These are phyloP conservation scores for Lagodon rhomboides DNA, from an alignment of 2,797 vertebrate genomes.

Conservation along the genomic window DNA sequence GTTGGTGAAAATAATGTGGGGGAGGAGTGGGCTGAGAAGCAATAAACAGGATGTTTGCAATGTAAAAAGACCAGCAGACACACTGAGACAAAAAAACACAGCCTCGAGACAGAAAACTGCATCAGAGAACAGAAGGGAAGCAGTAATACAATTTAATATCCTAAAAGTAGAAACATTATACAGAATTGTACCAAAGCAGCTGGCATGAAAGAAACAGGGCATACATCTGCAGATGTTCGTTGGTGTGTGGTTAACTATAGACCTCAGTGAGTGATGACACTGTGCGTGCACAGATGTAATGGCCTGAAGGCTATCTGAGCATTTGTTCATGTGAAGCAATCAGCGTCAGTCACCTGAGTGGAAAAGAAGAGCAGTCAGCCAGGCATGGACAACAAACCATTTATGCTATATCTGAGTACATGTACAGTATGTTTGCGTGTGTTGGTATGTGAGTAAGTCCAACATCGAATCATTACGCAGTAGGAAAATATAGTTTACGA, in stretches of 20 bases:
- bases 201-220: conserved; percentile 12
- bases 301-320: conserved; percentile 47
- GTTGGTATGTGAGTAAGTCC: background rate
- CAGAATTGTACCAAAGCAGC: background rate
- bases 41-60: conserved; percentile 66
- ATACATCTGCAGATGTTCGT: conserved; percentile 24
- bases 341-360: conserved; percentile 52
- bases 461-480: background rate
- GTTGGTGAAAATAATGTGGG: conserved; percentile 60
- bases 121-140: conserved; percentile 44
- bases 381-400: conserved; percentile 37
- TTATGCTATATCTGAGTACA: conserved; percentile 10
- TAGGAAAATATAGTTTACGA: background rate
- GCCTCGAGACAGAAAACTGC: conserved; percentile 54
- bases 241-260: conserved; percentile 23
- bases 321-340: conserved; percentile 53
- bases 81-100: conserved; percentile 40
- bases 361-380: conserved; percentile 42
- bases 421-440: conserved; percentile 17
- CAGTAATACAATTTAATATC: conserved; percentile 16
- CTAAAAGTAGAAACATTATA: conserved; percentile 11
- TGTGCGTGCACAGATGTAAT: conserved; percentile 61
- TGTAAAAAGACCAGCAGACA: conserved; percentile 58
- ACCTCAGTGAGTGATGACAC: conserved; percentile 37
- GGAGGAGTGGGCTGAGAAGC: conserved; percentile 59